Percentiles rank a stretch among this genome's conserved stretches.
Conservation (phyloP, 2,888 invertebrate species). For the Antheraea yamamai region DNA sequence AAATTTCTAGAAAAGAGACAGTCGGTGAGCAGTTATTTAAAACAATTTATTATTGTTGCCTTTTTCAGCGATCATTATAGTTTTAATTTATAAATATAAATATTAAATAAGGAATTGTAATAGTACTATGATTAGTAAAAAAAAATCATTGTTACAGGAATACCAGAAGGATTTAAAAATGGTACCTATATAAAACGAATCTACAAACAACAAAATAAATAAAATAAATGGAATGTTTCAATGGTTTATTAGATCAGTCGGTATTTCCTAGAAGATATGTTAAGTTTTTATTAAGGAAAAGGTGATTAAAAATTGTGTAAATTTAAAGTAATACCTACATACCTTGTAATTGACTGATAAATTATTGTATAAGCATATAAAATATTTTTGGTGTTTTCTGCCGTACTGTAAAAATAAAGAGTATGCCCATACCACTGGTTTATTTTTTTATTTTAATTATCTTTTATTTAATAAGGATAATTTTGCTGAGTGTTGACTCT, state of each 20-base stretch:
- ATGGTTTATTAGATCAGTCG: too few species aligned
- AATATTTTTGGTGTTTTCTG: neutral
- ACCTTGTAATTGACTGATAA: too few species aligned
- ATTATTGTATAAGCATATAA: too few species aligned
- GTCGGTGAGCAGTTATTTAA: constrained; percentile 25
- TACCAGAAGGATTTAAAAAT: constrained; percentile 40
- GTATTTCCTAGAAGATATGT: too few species aligned
- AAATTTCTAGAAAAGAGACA: constrained; percentile 58
- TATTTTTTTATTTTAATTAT: neutral
- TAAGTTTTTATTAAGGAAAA: too few species aligned
- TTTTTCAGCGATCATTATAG: neutral
- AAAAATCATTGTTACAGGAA: constrained; percentile 35
- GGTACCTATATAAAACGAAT: neutral
- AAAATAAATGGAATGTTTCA: neutral
- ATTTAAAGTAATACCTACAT: too few species aligned
- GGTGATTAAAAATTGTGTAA: too few species aligned
- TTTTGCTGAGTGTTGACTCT: constrained; percentile 52
- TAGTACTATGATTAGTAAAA: too few species aligned
- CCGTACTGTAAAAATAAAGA: neutral
- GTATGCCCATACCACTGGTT: neutral
- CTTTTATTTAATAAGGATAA: constrained; percentile 40
- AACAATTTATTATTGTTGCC: neutral
- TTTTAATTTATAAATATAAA: neutral
- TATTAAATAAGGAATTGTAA: too few species aligned
- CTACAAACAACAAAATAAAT: neutral